These are phyloP conservation scores for Trimorus sp. DNA, from an alignment of 2,888 invertebrate genomes.

Conservation along the genomic window DNA sequence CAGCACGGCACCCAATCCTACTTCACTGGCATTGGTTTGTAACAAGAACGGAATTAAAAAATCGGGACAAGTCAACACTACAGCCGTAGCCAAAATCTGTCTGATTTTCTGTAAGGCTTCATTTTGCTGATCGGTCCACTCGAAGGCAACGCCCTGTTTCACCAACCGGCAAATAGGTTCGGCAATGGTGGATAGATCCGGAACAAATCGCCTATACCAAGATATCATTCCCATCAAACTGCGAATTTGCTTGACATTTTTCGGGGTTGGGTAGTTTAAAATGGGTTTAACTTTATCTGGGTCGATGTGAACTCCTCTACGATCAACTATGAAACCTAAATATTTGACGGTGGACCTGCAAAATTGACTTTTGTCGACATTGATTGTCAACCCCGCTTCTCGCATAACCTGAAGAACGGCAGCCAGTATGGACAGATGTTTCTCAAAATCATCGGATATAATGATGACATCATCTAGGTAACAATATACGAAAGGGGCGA, in stretches of 20 bases:
- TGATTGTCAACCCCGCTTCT: too few species aligned
- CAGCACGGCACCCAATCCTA: slow-evolving; percentile 10
- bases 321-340: slow-evolving; percentile 13
- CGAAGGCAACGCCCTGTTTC: too few species aligned
- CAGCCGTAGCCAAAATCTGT: not conserved
- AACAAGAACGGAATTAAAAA: slow-evolving; percentile 25
- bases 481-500: too few species aligned
- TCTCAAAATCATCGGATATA: too few species aligned
- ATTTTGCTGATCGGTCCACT: slow-evolving; percentile 6
- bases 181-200: slow-evolving; percentile 36
- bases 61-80: slow-evolving; percentile 57
- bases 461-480: too few species aligned
- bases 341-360: not conserved
- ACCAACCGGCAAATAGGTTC: not conserved
- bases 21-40: slow-evolving; percentile 28
- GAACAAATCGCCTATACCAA: slow-evolving; percentile 18
- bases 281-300: slow-evolving; percentile 5
- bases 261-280: slow-evolving; percentile 9
- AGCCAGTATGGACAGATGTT: too few species aligned
- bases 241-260: not conserved
- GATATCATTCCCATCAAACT: slow-evolving; percentile 12
- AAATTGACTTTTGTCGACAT: too few species aligned
- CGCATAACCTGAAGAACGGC: too few species aligned
- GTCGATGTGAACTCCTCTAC: slow-evolving; percentile 1
- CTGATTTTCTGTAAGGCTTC: not conserved